Conservation (phyloP, 2,888 invertebrate genomes). For the Agrotis exclamationis region DNA sequence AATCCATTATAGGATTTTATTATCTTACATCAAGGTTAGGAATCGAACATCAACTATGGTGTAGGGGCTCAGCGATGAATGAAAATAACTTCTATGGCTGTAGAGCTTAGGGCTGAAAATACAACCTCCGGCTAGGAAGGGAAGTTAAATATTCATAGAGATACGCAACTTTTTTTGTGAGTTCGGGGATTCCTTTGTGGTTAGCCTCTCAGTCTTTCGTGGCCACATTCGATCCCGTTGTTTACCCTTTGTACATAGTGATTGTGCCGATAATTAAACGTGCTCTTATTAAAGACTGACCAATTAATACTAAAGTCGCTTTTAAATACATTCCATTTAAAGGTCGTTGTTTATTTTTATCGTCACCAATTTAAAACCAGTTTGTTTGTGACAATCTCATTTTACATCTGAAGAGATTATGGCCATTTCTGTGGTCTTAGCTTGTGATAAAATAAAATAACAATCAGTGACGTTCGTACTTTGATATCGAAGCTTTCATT, state of each 20-base stretch:
- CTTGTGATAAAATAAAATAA: slow-evolving; percentile 17
- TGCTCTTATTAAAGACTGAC: slow-evolving; percentile 46
- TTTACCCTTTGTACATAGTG: slow-evolving; percentile 69
- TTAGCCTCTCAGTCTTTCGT: slow-evolving; percentile 72
- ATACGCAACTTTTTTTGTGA: slow-evolving; percentile 79
- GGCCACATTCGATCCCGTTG: slow-evolving; percentile 69
- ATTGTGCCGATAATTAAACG: slow-evolving; percentile 65
- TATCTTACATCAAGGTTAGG: slow-evolving; percentile 85
- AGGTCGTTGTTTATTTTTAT: slow-evolving; percentile 53
- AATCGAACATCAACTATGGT: slow-evolving; percentile 78
- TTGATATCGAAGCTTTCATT: slow-evolving; percentile 7
- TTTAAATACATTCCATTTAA: slow-evolving; percentile 44
- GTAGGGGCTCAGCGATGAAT: slow-evolving; percentile 61
- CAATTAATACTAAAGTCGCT: slow-evolving; percentile 61
- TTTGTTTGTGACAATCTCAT: slow-evolving; percentile 47
- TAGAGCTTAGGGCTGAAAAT: slow-evolving; percentile 76
- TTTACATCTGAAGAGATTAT: slow-evolving; percentile 46
- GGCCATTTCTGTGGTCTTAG: slow-evolving; percentile 27
- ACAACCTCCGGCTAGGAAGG: slow-evolving; percentile 63
- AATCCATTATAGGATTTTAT: slow-evolving; percentile 88
- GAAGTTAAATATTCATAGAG: slow-evolving; percentile 82
- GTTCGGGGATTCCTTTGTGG: slow-evolving; percentile 84
- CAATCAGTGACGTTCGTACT: background rate
- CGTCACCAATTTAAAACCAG: slow-evolving; percentile 53
- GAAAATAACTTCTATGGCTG: slow-evolving; percentile 75